Percentiles rank a stretch among this genome's conserved stretches.
Conservation (phyloP, 37 sponge, comb jelly and placozoan genomes). For the Chondrilla cf. caribensis region DNA sequence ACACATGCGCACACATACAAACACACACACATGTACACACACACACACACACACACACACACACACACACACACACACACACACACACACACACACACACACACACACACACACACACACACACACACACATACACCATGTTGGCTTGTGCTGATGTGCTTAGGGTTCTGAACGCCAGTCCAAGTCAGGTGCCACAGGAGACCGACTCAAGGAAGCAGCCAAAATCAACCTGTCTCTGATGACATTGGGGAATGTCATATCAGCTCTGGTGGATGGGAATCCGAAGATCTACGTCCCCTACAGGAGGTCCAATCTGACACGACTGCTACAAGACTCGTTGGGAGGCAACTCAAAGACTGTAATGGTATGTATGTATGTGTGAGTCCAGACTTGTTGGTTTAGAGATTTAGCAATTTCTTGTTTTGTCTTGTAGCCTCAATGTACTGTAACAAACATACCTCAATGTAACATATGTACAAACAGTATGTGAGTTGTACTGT, state of each 20-base stretch:
- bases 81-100: constrained; percentile 5
- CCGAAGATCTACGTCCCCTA: constrained; percentile 92
- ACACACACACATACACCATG: background rate
- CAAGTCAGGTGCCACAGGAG: constrained; percentile 83
- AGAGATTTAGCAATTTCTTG: too few species aligned
- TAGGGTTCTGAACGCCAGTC: constrained; percentile 94
- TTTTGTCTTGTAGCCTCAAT: too few species aligned
- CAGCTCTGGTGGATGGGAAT: constrained; percentile 90
- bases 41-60: background rate
- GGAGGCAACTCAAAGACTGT: constrained; percentile 99
- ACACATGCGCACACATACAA: background rate
- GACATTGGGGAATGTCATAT: constrained; percentile 95
- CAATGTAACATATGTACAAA: background rate
- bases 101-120: constrained; percentile 19
- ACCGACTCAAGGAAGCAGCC: constrained; percentile 80
- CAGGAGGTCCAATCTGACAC: constrained; percentile 92
- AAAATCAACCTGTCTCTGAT: constrained; percentile 95
- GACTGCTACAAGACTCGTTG: constrained; percentile 95
- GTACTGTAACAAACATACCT: too few species aligned
- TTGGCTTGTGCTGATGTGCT: background rate
- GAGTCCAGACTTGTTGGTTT: too few species aligned
- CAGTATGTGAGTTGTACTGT: too few species aligned
- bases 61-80: background rate
- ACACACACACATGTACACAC: constrained; percentile 21
- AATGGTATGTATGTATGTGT: constrained; percentile 64